Evolutionary conservation across 2,797 vertebrate species (phyloP).

Genomic region (Characodon lateralis): DNA sequence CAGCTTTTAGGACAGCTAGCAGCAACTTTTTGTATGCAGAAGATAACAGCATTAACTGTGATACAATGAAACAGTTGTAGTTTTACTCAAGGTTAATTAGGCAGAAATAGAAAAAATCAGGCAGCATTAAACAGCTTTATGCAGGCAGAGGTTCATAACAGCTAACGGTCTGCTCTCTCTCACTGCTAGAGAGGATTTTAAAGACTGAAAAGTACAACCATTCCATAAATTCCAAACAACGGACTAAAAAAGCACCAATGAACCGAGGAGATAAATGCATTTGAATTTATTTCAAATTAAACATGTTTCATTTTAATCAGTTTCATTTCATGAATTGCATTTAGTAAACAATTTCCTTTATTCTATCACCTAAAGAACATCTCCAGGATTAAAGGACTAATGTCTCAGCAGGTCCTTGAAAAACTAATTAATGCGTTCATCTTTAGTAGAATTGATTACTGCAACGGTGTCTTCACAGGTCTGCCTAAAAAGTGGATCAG

Average conservation of each 20-base stretch:
- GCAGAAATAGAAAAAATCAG: background rate
- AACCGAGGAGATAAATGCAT: background rate
- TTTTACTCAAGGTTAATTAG: background rate
- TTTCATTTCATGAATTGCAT: background rate
- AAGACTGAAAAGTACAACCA: background rate
- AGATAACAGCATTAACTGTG: background rate
- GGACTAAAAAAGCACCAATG: background rate
- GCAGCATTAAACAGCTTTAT: background rate
- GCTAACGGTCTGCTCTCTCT: background rate
- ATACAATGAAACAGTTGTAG: background rate
- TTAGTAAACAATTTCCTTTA: slow-evolving; percentile 24
- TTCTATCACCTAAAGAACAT: too few species aligned
- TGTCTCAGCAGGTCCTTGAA: too few species aligned
- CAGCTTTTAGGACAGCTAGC: background rate
- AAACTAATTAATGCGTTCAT: too few species aligned
- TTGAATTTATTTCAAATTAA: background rate
- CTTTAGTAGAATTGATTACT: too few species aligned
- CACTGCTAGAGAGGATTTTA: background rate
- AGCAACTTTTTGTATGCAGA: background rate
- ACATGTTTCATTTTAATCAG: background rate
- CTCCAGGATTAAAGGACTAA: too few species aligned
- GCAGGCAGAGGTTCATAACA: background rate
- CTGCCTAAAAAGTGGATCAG: too few species aligned
- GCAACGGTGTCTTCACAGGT: too few species aligned
- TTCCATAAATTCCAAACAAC: background rate